Percentiles rank a stretch among this genome's conserved stretches.
Conservation (phyloP, 2,797 vertebrate species). For the Cossypha polioptera region DNA sequence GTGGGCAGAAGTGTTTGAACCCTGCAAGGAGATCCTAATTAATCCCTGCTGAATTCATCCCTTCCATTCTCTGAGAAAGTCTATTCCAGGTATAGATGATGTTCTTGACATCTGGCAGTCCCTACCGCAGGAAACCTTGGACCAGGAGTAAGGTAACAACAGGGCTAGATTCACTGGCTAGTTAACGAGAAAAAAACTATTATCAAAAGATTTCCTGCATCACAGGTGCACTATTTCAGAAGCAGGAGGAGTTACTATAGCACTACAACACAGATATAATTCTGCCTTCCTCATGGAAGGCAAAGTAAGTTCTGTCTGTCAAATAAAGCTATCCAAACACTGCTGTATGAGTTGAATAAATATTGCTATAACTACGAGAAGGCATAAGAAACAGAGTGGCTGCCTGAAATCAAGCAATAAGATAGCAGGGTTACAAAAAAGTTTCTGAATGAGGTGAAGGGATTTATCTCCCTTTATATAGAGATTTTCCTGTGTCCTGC, state of each 20-base stretch:
- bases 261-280: neutral
- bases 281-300: neutral
- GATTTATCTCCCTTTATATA: neutral
- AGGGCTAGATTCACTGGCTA: neutral
- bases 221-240: neutral
- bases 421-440: neutral
- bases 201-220: neutral
- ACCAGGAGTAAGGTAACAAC: neutral
- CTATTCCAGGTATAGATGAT: neutral
- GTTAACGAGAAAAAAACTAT: neutral
- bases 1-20: neutral
- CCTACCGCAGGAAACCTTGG: neutral
- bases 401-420: neutral
- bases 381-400: neutral
- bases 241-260: neutral
- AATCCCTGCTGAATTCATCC: neutral
- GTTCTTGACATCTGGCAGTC: neutral
- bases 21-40: neutral
- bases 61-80: neutral
- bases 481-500: rapidly evolving
- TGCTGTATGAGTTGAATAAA: neutral
- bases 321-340: neutral
- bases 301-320: neutral
- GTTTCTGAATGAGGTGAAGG: neutral
- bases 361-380: neutral